Evolutionary conservation across 2,797 vertebrate genomes (phyloP).

Genomic region (Mus minutoides): DNA sequence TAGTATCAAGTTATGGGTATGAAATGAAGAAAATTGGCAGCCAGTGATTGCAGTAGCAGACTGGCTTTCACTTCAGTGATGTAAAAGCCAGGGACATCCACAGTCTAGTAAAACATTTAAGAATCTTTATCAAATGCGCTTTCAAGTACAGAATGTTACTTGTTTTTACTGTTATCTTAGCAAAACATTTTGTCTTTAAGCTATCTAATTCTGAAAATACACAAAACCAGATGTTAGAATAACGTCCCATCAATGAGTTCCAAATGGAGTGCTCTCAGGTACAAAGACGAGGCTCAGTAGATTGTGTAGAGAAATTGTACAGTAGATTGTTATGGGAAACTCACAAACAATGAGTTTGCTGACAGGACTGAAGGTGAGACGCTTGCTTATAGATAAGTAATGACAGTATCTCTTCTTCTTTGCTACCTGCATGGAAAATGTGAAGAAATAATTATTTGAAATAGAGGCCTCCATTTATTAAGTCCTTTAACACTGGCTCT

Average conservation of each 20-base stretch:
- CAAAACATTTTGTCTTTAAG: constrained; percentile 29
- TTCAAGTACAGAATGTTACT: neutral
- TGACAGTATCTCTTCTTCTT: neutral
- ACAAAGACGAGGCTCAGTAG: neutral
- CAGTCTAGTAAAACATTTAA: neutral
- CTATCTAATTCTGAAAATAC: constrained; percentile 29
- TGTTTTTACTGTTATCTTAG: constrained; percentile 6
- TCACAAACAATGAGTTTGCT: neutral
- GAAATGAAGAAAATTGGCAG: neutral
- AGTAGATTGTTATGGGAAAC: constrained; percentile 5
- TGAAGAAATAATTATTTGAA: neutral
- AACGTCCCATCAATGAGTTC: constrained; percentile 25
- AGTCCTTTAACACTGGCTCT: neutral
- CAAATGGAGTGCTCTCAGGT: constrained; percentile 22
- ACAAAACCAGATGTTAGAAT: constrained; percentile 2
- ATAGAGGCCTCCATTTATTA: neutral
- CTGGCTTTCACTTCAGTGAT: neutral
- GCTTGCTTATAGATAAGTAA: neutral
- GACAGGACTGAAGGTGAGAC: neutral
- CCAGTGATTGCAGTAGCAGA: neutral
- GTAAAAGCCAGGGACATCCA: neutral
- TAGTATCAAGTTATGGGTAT: neutral
- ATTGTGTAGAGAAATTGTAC: neutral
- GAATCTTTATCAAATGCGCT: neutral
- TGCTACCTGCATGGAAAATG: neutral